Evolutionary conservation across 1,140 invertebrate genomes (phyloP).

Genomic region (Heterodera carotae): DNA sequence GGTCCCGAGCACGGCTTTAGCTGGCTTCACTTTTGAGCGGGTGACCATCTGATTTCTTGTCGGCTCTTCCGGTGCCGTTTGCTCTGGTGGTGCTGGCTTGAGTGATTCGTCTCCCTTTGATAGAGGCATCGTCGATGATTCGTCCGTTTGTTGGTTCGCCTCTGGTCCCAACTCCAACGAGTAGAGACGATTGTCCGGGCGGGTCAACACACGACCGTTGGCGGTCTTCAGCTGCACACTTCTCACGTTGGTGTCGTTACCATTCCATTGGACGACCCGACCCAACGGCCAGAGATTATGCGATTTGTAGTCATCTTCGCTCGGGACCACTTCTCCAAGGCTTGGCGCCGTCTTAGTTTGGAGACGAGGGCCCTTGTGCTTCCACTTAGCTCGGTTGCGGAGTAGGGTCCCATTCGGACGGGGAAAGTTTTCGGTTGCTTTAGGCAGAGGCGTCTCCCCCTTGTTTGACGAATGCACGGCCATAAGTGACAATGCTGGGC

Average conservation of each 20-base stretch:
- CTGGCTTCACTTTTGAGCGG: not conserved
- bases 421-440: no score
- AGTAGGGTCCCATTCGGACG: no score
- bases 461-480: not conserved
- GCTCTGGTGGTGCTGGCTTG: not conserved
- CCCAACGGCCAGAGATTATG: slow-evolving; percentile 1
- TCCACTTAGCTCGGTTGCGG: not conserved
- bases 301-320: not conserved
- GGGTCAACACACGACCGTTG: slow-evolving; percentile 22
- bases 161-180: slow-evolving; percentile 1
- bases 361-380: not conserved
- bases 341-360: not conserved
- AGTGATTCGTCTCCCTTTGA: not conserved
- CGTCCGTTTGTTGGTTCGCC: not conserved
- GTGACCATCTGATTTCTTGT: not conserved
- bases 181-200: slow-evolving; percentile 17
- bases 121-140: not conserved
- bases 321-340: not conserved
- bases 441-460: no score
- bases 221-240: slow-evolving; percentile 3
- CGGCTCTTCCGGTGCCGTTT: not conserved
- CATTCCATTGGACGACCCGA: not conserved
- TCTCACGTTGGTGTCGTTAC: not conserved
- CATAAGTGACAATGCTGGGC: not conserved
- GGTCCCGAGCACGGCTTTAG: not conserved